phyloP scores from a whole-genome alignment of 1,140 invertebrate species.

The Drosophila miranda region DNA sequence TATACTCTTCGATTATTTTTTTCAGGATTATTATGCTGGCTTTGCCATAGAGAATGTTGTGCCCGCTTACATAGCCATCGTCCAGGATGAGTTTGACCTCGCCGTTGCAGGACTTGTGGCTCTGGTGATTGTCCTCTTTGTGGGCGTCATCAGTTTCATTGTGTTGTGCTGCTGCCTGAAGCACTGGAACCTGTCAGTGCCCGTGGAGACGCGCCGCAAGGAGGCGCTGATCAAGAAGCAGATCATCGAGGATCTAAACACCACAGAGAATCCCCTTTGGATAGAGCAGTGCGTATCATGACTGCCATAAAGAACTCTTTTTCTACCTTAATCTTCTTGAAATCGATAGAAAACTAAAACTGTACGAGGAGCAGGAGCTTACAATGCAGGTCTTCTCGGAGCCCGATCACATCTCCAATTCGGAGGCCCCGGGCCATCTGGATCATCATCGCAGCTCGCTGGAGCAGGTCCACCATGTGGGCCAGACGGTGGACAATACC shows the following conservation, averaged over 20 bases:
- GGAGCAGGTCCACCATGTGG: constrained; percentile 82
- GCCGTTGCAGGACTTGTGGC: constrained; percentile 93
- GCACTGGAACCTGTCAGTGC: constrained; percentile 87
- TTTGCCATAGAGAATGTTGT: constrained; percentile 93
- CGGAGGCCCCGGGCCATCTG: constrained; percentile 76
- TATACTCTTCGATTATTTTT: too few relatives aligned
- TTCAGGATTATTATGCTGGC: constrained; percentile 83
- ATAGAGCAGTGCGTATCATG: constrained; percentile 90
- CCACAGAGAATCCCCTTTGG: constrained; percentile 96
- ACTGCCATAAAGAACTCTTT: neutral
- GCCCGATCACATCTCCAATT: constrained; percentile 81
- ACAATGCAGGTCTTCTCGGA: constrained; percentile 97
- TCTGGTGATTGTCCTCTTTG: constrained; percentile 91
- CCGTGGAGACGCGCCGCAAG: constrained; percentile 84
- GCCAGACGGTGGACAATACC: constrained; percentile 87
- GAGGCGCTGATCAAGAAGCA: constrained; percentile 92
- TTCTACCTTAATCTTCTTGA: constrained; percentile 45
- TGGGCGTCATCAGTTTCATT: constrained; percentile 93
- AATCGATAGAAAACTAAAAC: constrained; percentile 88
- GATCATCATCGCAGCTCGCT: constrained; percentile 75
- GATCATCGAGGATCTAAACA: constrained; percentile 92
- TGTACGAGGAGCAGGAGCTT: constrained; percentile 95
- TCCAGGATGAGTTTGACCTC: constrained; percentile 91
- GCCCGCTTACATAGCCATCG: constrained; percentile 84
- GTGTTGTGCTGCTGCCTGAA: constrained; percentile 94